Percentiles rank a stretch among this genome's conserved stretches.
These are phyloP conservation scores for Oophaga sylvatica DNA, from an alignment of 2,797 vertebrate genomes.

Conservation along the genomic window DNA sequence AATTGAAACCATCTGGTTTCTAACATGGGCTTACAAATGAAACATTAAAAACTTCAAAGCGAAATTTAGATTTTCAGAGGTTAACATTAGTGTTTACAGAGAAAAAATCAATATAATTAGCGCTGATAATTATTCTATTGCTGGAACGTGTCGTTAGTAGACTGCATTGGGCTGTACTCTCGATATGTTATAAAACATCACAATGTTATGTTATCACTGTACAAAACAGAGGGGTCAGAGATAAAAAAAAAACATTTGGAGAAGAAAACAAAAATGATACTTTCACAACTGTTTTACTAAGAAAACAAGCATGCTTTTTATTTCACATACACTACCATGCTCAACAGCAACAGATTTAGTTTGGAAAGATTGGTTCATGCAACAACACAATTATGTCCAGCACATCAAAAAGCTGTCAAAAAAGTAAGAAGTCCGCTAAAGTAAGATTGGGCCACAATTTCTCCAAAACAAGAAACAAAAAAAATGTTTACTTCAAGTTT, in stretches of 20 bases:
- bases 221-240: not conserved
- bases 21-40: not conserved
- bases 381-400: too few species aligned
- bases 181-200: not conserved
- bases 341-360: too few species aligned
- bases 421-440: too few species aligned
- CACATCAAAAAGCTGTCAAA: too few species aligned
- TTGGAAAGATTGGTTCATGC: too few species aligned
- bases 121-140: not conserved
- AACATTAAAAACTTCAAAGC: conserved; percentile 17
- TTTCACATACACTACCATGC: too few species aligned
- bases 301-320: too few species aligned
- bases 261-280: too few species aligned
- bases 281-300: too few species aligned
- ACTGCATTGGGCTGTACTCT: not conserved
- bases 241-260: not conserved
- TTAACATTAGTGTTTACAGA: conserved; percentile 4
- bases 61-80: conserved; percentile 5
- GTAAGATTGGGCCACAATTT: too few species aligned
- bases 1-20: conserved; percentile 23
- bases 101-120: conserved; percentile 3
- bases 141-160: not conserved
- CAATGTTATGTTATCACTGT: not conserved
- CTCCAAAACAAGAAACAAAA: too few species aligned
- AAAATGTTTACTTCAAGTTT: too few species aligned